Conservation (phyloP, 1,140 invertebrate genomes). For the Sycobia sp. region DNA sequence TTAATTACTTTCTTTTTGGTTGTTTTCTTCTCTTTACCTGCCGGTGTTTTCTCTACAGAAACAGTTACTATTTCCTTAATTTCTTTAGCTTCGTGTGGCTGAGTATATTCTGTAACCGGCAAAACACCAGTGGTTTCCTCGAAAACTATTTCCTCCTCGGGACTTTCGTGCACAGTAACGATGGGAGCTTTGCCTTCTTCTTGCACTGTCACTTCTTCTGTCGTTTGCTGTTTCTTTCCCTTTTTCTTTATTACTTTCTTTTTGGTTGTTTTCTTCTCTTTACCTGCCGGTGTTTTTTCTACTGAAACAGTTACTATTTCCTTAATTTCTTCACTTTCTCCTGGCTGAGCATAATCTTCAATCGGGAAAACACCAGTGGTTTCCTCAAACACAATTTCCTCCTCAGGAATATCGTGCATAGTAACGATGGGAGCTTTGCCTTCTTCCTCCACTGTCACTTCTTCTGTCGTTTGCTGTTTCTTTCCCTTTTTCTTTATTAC, state of each 20-base stretch:
- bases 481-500: constrained; percentile 45
- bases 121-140: constrained; percentile 33
- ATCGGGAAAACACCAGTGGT: neutral
- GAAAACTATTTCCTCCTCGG: constrained; percentile 39
- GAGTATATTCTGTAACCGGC: constrained; percentile 21
- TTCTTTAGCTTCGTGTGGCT: constrained; percentile 31
- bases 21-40: constrained; percentile 25
- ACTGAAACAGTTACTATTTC: constrained; percentile 27
- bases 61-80: constrained; percentile 26
- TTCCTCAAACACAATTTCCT: constrained; percentile 39
- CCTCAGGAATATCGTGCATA: constrained; percentile 34
- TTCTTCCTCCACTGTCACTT: constrained; percentile 53
- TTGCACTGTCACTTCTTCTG: constrained; percentile 60
- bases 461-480: constrained; percentile 57
- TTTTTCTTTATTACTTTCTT: constrained; percentile 41
- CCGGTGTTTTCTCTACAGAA: neutral
- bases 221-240: constrained; percentile 56
- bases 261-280: constrained; percentile 34
- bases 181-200: constrained; percentile 57
- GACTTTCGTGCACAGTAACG: constrained; percentile 42
- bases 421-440: constrained; percentile 40
- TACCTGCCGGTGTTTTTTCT: constrained; percentile 11
- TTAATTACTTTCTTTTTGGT: constrained; percentile 41
- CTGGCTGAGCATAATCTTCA: neutral
- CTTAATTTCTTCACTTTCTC: constrained; percentile 26